Conservation (phyloP, 2,888 invertebrate genomes). For the Apodemia duryi region DNA sequence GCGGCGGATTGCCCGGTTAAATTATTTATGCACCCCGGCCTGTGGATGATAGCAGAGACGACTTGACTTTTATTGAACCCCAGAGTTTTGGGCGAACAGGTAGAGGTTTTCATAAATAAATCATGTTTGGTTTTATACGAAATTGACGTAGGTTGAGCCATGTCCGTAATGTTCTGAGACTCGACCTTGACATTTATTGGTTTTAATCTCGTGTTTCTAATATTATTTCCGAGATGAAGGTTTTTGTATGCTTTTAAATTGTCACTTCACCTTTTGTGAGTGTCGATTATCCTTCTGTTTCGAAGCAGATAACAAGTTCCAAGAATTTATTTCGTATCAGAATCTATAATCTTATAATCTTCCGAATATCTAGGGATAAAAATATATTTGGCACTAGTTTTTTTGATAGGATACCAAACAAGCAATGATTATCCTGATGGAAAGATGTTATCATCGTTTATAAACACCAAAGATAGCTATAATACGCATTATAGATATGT, state of each 20-base stretch:
- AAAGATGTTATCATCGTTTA: not conserved
- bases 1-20: slow-evolving; percentile 70
- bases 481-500: no score
- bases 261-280: not conserved
- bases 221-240: slow-evolving; percentile 11
- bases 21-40: slow-evolving; percentile 75
- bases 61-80: slow-evolving; percentile 62
- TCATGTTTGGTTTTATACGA: slow-evolving; percentile 3
- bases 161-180: not conserved
- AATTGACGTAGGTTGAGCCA: slow-evolving; percentile 8
- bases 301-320: not conserved
- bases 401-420: no score
- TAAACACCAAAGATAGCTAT: not conserved
- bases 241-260: not conserved
- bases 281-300: not conserved
- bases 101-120: slow-evolving; percentile 28
- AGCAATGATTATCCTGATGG: not conserved
- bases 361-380: no score
- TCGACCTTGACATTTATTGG: slow-evolving; percentile 12
- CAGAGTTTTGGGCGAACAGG: slow-evolving; percentile 48
- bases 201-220: slow-evolving; percentile 16
- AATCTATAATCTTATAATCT: no score
- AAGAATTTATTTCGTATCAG: no score
- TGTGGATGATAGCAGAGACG: slow-evolving; percentile 59
- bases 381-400: no score